Evolutionary conservation across 2,888 invertebrate species (phyloP).

Genomic region (Drosophila anomelani): DNA sequence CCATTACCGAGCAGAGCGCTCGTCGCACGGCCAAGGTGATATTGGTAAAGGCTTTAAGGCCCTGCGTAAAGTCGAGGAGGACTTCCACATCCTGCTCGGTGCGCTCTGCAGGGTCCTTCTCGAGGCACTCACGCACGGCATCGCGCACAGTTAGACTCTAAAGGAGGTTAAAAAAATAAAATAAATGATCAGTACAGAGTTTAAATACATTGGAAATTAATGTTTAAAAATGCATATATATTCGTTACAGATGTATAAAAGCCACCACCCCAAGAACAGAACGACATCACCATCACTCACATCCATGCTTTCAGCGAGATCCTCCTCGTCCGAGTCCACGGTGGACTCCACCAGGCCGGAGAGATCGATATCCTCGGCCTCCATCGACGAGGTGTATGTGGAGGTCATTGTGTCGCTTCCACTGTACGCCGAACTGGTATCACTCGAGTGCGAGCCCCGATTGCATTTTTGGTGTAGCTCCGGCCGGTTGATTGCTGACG

Average conservation of each 20-base stretch:
- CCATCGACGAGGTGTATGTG: slow-evolving; percentile 93
- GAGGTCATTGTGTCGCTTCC: slow-evolving; percentile 98
- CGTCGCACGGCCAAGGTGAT: slow-evolving; percentile 97
- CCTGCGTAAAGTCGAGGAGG: slow-evolving; percentile 98
- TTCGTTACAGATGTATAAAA: no score
- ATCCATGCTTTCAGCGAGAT: slow-evolving; percentile 95
- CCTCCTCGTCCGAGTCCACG: slow-evolving; percentile 97
- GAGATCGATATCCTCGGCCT: slow-evolving; percentile 94
- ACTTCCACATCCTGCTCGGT: slow-evolving; percentile 98
- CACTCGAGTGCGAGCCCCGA: slow-evolving; percentile 94
- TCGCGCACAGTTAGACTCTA: slow-evolving; percentile 95
- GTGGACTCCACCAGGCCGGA: slow-evolving; percentile 97
- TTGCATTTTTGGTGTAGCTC: slow-evolving; percentile 94
- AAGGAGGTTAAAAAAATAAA: neutral
- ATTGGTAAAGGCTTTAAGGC: slow-evolving; percentile 98
- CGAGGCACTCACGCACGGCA: slow-evolving; percentile 97
- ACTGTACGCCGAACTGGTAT: slow-evolving; percentile 98
- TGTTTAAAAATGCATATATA: neutral
- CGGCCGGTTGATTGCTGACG: slow-evolving; percentile 84
- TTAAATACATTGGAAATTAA: neutral
- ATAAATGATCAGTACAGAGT: neutral
- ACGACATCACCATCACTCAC: slow-evolving; percentile 85
- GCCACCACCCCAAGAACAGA: neutral
- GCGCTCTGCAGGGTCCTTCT: slow-evolving; percentile 98
- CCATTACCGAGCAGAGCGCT: slow-evolving; percentile 98